These are phyloP conservation scores for Manis javanica DNA, from an alignment of 2,797 vertebrate genomes.

Conservation along the genomic window DNA sequence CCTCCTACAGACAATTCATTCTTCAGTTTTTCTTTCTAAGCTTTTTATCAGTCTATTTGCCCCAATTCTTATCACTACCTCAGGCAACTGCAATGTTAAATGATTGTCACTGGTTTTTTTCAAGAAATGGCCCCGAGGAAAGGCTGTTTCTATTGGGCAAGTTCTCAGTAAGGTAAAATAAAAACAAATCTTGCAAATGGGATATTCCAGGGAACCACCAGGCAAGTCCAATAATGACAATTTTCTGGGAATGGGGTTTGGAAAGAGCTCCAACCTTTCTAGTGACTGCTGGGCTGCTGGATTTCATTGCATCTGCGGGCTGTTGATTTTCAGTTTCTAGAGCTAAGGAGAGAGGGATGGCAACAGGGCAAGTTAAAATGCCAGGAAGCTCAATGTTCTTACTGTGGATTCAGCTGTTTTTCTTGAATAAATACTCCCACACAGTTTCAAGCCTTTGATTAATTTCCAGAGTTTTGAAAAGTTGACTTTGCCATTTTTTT, in stretches of 20 bases:
- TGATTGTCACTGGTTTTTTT: neutral
- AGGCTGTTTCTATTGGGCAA: neutral
- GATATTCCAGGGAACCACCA: neutral
- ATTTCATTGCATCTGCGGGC: neutral
- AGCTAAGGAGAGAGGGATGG: neutral
- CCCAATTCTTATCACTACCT: neutral
- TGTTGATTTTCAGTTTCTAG: neutral
- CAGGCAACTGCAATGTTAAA: neutral
- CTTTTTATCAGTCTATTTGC: neutral
- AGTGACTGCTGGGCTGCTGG: neutral
- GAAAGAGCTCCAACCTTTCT: neutral
- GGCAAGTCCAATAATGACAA: neutral
- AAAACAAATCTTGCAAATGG: neutral
- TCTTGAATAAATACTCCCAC: neutral
- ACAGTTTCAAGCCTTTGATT: neutral
- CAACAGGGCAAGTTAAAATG: neutral
- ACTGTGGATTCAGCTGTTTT: neutral
- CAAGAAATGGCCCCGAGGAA: neutral
- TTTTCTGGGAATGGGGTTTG: neutral
- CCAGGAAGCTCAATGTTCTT: neutral
- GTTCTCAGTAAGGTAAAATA: neutral
- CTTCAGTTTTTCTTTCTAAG: neutral
- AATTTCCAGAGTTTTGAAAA: constrained; percentile 13
- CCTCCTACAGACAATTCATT: neutral
- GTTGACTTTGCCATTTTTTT: neutral